These are phyloP conservation scores for Embiotoca jacksoni DNA, from an alignment of 2,113 vertebrate genomes.

Conservation along the genomic window DNA sequence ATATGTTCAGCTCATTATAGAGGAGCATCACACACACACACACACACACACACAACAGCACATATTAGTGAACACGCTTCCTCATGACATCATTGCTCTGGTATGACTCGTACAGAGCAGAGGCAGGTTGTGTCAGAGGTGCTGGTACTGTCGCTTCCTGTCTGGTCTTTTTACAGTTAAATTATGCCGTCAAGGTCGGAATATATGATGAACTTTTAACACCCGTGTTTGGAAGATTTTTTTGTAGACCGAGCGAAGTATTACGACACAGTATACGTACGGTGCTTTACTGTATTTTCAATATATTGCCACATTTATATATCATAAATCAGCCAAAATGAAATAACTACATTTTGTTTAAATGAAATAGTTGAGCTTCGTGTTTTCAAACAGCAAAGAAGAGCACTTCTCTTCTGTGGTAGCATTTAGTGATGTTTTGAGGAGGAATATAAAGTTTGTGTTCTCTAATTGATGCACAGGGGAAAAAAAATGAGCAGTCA, in stretches of 20 bases:
- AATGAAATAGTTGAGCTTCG: no score
- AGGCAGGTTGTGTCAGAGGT: not conserved
- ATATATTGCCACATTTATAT: no score
- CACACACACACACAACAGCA: not conserved
- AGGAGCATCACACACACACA: not conserved
- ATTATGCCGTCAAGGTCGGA: no score
- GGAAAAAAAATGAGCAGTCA: not conserved
- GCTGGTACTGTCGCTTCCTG: not conserved
- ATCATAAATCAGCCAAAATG: no score
- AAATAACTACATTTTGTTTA: no score
- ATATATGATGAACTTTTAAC: no score
- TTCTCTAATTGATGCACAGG: not conserved
- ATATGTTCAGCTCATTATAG: conserved; percentile 9
- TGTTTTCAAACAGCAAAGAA: not conserved
- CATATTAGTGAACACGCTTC: conserved; percentile 9
- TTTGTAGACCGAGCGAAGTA: no score
- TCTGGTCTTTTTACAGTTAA: no score
- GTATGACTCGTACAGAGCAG: not conserved
- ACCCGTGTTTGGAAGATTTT: no score
- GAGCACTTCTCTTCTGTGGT: not conserved
- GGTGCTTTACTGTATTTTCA: no score
- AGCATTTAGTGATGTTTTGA: not conserved
- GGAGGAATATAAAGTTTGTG: not conserved
- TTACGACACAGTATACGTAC: no score
- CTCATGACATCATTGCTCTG: conserved; percentile 17